phyloP scores from a whole-genome alignment of 2,888 invertebrate genomes.

The Pseudococcus longispinus region DNA sequence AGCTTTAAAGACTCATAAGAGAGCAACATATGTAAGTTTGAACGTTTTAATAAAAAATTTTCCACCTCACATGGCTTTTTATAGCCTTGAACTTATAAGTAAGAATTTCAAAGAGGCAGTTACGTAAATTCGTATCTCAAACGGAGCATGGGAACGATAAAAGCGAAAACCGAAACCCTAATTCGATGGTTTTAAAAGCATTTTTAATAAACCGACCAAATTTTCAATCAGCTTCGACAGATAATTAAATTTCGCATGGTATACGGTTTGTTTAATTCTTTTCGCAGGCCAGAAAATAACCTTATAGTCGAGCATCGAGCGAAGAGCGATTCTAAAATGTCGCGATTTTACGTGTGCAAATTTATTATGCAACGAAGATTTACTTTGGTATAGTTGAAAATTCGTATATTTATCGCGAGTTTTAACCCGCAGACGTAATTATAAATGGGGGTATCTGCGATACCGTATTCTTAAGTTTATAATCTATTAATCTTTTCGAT shows the following conservation, averaged over 20 bases:
- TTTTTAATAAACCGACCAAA: neutral
- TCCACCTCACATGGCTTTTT: neutral
- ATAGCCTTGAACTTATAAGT: neutral
- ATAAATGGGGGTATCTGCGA: neutral
- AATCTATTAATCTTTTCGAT: conserved; percentile 4
- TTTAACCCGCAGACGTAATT: neutral
- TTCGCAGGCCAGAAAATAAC: no score
- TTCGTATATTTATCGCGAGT: neutral
- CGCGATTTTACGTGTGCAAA: no score
- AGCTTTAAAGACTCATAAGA: neutral
- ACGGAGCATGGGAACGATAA: neutral
- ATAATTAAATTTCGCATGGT: neutral
- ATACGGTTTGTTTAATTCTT: neutral
- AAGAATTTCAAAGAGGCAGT: conserved; percentile 15
- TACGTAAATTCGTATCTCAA: neutral
- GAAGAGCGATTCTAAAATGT: no score
- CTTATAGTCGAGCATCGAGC: no score
- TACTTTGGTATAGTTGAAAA: neutral
- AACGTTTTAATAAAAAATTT: conserved; percentile 23
- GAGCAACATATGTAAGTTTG: neutral
- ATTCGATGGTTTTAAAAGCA: neutral
- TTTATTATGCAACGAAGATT: no score
- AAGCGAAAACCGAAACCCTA: neutral
- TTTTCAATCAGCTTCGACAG: neutral
- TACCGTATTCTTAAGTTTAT: neutral